Evolutionary conservation across 2,888 invertebrate species (phyloP).

Genomic region (Polyommatus iphigenia): DNA sequence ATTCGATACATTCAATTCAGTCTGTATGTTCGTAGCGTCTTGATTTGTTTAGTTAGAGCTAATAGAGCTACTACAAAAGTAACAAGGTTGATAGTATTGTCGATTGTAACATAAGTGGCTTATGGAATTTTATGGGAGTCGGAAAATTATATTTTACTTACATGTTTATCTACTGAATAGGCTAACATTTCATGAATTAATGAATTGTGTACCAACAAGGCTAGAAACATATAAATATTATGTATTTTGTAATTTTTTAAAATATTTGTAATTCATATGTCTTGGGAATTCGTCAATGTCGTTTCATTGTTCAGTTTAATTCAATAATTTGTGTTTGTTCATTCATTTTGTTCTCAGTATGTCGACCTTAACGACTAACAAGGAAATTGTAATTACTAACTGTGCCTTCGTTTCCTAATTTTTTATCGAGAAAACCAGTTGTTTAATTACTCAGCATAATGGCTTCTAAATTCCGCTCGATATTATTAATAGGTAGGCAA

Average conservation of each 20-base stretch:
- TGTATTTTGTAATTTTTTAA: not conserved
- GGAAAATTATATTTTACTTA: not conserved
- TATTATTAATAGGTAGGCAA: not conserved
- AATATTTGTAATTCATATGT: constrained; percentile 16
- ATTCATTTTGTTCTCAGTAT: constrained; percentile 9
- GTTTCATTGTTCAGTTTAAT: constrained; percentile 19
- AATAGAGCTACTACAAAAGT: not conserved
- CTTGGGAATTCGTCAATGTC: constrained; percentile 27
- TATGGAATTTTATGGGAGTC: not conserved
- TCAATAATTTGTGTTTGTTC: not conserved
- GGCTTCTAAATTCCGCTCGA: not conserved
- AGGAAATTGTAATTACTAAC: constrained; percentile 19
- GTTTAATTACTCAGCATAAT: not conserved
- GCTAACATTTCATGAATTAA: not conserved
- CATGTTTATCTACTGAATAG: not conserved
- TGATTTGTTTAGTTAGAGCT: too few species aligned
- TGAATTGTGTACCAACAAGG: not conserved
- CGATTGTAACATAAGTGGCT: not conserved
- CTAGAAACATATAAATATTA: not conserved
- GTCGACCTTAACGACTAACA: constrained; percentile 1
- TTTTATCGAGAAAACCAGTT: constrained; percentile 16
- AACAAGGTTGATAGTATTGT: not conserved
- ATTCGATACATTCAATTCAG: too few species aligned
- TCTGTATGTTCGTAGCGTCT: too few species aligned
- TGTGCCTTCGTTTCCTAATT: constrained; percentile 24